Evolutionary conservation across 2,888 invertebrate species (phyloP), one percentile per base, ranked within the genome.

Genomic region (Idaea aversata): DNA sequence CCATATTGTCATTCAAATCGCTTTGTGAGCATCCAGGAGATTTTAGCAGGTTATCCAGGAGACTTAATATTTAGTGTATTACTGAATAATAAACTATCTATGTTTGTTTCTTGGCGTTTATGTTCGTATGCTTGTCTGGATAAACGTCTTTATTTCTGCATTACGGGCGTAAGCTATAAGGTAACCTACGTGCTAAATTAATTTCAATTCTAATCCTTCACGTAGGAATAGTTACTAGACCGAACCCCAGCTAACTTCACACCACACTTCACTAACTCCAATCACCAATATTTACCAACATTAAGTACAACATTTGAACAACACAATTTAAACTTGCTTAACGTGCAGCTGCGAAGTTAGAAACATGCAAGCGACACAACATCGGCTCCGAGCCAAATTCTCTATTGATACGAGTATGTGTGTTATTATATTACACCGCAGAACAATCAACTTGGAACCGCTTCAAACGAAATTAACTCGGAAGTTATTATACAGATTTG

Each of bases 351-450:
- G 47, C 47, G 47, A 47, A 47, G 47, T 47, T 47, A 13, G 47
- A 47, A 47, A 47, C 47, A 47, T 47, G 47, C 47, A 47, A 47
- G 47, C 47, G 47, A 47, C 47, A 47, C 47, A 47, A 47, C 47
- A 47, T 47, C 47, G 47, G 47, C 47, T 10, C 10, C 7, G 7
- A 13, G 47, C 47, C 47, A 47, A 47, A 47, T 47, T 47, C 47
- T 47, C 47, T 47, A 47, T 47, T 47, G 47, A 47, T 47, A 47
- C 13, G 47, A 13, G 25, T 25, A 25, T 25, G 25, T 47, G 13
- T 47, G 47, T 47, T 47, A 47, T 47, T 36, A 36, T 47, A 47
- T 47, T 47, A 47, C 10, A 47, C 10, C 13, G 47, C 47, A 47
- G 13, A 47, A 47, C 47, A 47, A 47, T 47, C 36, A 13, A 10